Evolutionary conservation across 2,113 vertebrate species (phyloP).

Genomic region (Aspiorhynchus laticeps): DNA sequence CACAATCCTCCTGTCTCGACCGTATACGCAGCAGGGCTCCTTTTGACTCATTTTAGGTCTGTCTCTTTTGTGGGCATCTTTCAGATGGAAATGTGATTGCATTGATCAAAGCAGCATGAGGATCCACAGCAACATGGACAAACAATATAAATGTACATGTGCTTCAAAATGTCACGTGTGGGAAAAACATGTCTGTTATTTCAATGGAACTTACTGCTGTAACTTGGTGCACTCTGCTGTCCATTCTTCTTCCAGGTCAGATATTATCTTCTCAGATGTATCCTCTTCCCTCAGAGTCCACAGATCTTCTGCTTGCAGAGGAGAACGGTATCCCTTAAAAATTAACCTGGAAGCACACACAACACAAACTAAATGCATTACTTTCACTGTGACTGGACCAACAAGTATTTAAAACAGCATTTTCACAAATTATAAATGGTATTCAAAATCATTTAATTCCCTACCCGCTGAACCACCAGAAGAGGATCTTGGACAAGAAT

Average conservation of each 20-base stretch:
- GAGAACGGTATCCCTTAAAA: conserved; percentile 81
- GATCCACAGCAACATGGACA: conserved; percentile 45
- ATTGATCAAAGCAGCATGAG: conserved; percentile 47
- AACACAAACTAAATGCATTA: conserved; percentile 38
- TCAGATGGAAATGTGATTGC: conserved; percentile 48
- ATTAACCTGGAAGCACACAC: conserved; percentile 78
- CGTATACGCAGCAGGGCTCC: conserved; percentile 51
- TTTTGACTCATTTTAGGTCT: conserved; percentile 48
- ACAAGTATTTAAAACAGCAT: not conserved
- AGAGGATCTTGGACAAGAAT: conserved; percentile 89
- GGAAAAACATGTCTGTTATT: not conserved
- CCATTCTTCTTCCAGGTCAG: conserved; percentile 84
- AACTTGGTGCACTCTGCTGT: conserved; percentile 73
- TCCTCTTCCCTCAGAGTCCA: conserved; percentile 87
- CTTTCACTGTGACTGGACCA: not conserved
- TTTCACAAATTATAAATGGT: not conserved
- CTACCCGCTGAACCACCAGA: conserved; percentile 97
- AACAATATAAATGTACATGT: conserved; percentile 5
- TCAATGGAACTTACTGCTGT: conserved; percentile 66
- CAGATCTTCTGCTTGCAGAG: conserved; percentile 79
- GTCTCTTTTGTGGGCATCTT: conserved; percentile 51
- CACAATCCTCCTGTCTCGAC: conserved; percentile 52
- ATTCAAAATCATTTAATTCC: conserved; percentile 56
- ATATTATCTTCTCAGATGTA: conserved; percentile 83
- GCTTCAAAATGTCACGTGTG: not conserved